Evolutionary conservation across 2,113 vertebrate species (phyloP).

Genomic region (Fukomys damarensis): DNA sequence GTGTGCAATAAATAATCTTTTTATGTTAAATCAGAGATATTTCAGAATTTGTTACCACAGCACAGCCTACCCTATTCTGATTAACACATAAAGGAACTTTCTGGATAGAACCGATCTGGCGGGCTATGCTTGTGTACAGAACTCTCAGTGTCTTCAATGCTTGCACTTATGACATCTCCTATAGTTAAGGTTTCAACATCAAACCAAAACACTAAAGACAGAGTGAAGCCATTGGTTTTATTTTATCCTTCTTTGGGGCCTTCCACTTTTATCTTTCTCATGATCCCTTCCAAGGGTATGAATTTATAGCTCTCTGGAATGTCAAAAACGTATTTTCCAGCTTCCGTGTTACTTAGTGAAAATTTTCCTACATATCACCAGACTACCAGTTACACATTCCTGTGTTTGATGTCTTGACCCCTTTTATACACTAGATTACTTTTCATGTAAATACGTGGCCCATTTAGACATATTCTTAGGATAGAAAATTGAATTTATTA

Average conservation of each 20-base stretch:
- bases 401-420: constrained; percentile 10
- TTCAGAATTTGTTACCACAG: background rate
- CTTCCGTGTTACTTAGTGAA: background rate
- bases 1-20: background rate
- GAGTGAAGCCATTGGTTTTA: background rate
- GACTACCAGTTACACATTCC: background rate
- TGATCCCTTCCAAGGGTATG: background rate
- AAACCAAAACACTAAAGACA: background rate
- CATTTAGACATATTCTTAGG: background rate
- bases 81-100: background rate
- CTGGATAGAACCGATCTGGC: background rate
- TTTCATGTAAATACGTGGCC: background rate
- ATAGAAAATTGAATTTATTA: background rate
- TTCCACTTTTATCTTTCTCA: background rate
- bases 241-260: background rate
- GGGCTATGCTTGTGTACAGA: background rate
- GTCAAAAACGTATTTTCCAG: background rate
- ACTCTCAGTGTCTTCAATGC: background rate
- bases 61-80: background rate
- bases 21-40: background rate
- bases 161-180: background rate
- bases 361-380: background rate
- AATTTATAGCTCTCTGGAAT: background rate
- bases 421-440: background rate
- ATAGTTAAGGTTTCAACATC: background rate